phyloP scores from a whole-genome alignment of 2,797 vertebrate species.

The Spea hammondii region DNA sequence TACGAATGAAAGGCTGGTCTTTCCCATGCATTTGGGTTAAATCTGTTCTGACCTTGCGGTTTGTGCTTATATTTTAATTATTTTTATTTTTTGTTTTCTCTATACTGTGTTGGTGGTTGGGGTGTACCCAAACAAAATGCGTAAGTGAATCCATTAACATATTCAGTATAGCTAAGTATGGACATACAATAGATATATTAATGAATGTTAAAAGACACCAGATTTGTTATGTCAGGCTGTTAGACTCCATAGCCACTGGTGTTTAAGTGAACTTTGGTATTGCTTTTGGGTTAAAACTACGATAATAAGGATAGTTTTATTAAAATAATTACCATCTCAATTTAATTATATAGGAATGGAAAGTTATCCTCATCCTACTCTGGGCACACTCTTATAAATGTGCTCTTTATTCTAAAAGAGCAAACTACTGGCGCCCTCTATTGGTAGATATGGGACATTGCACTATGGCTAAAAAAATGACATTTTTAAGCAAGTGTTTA shows the following conservation, averaged over 20 bases:
- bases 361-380: slow-evolving; percentile 69
- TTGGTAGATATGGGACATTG: slow-evolving; percentile 58
- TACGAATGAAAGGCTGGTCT: slow-evolving; percentile 63
- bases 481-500: too few relatives aligned
- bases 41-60: slow-evolving; percentile 59
- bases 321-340: slow-evolving; percentile 49
- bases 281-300: not conserved
- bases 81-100: not conserved
- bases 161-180: too few relatives aligned
- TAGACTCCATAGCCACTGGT: not conserved
- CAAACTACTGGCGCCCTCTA: slow-evolving; percentile 65
- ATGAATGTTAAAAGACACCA: too few relatives aligned
- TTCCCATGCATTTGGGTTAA: slow-evolving; percentile 70
- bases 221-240: not conserved
- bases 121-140: too few relatives aligned
- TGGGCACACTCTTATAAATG: not conserved
- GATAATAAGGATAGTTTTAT: slow-evolving; percentile 11
- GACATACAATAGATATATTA: too few relatives aligned
- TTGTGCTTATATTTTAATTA: slow-evolving; percentile 41
- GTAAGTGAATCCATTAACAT: too few relatives aligned
- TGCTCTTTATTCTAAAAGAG: slow-evolving; percentile 3
- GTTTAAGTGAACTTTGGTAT: not conserved
- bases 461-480: slow-evolving; percentile 25
- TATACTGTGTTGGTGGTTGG: too few relatives aligned
- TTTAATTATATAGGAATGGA: slow-evolving; percentile 68